Percentiles rank a stretch among this genome's conserved stretches.
Evolutionary conservation across 1,140 invertebrate genomes (phyloP).

Genomic region (Orius laevigatus): DNA sequence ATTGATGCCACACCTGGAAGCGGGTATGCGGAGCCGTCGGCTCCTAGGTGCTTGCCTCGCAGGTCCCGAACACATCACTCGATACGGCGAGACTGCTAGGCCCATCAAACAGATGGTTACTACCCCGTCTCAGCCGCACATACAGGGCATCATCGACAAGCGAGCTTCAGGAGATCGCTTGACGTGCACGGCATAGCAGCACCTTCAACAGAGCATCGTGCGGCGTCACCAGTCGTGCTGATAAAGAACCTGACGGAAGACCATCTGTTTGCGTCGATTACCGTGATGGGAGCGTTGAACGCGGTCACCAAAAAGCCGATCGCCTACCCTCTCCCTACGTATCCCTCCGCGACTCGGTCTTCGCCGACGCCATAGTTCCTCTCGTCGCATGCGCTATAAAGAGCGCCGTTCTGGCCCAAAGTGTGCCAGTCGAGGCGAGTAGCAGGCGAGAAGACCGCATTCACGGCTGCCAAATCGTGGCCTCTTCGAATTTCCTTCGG

Average conservation of each 20-base stretch:
- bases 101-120: conserved; percentile 14
- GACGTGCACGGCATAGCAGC: conserved; percentile 25
- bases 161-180: conserved; percentile 23
- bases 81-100: background rate
- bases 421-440: conserved; percentile 1
- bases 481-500: background rate
- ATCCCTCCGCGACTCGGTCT: conserved; percentile 22
- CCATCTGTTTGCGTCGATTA: conserved; percentile 31
- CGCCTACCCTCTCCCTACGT: conserved; percentile 20
- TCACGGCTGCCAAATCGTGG: background rate
- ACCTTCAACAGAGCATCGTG: no score
- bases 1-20: no score
- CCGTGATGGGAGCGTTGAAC: conserved; percentile 29
- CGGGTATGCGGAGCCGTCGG: no score
- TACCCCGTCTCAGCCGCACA: conserved; percentile 7
- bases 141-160: conserved; percentile 13
- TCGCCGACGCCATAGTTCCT: conserved; percentile 22
- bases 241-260: conserved; percentile 33
- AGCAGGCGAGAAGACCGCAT: no score
- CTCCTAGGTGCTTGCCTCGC: no score
- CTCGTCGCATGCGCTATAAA: conserved; percentile 23
- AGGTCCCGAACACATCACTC: no score
- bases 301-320: conserved; percentile 23
- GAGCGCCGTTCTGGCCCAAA: conserved; percentile 22
- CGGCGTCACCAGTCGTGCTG: conserved; percentile 30